Conservation (phyloP, 1,140 invertebrate genomes). For the Hestina assimilis region DNA sequence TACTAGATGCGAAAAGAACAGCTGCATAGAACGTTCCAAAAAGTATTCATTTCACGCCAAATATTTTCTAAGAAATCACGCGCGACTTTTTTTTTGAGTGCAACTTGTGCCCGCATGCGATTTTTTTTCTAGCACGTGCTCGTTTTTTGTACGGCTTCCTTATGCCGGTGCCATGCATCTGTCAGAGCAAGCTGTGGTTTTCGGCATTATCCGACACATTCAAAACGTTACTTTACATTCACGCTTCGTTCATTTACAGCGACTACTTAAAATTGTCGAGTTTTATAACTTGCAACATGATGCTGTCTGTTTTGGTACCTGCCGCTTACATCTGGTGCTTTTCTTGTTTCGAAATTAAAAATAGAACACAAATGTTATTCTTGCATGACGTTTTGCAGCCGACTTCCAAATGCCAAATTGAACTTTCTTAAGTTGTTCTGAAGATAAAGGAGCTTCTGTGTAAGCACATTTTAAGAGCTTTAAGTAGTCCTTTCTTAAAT, state of each 20-base stretch:
- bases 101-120: conserved; percentile 73
- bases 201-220: conserved; percentile 35
- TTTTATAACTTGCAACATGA: conserved; percentile 64
- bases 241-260: background rate
- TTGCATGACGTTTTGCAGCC: conserved; percentile 38
- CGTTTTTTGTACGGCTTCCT: conserved; percentile 64
- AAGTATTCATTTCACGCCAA: conserved; percentile 56
- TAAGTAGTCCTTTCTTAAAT: conserved; percentile 4
- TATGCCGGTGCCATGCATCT: conserved; percentile 62
- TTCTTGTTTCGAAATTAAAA: conserved; percentile 56
- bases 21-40: conserved; percentile 34
- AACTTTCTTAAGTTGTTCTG: conserved; percentile 20
- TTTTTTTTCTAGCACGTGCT: conserved; percentile 73
- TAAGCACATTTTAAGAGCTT: conserved; percentile 14
- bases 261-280: conserved; percentile 35
- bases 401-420: conserved; percentile 27
- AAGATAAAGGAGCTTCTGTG: conserved; percentile 23
- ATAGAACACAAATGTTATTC: conserved; percentile 49
- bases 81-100: conserved; percentile 44
- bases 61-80: conserved; percentile 54
- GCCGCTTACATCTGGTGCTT: conserved; percentile 65
- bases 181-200: conserved; percentile 69
- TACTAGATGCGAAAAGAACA: conserved; percentile 19
- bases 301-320: conserved; percentile 66
- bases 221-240: conserved; percentile 15